These are phyloP conservation scores for Galago senegalensis DNA, from an alignment of 2,797 vertebrate genomes.

Conservation along the genomic window DNA sequence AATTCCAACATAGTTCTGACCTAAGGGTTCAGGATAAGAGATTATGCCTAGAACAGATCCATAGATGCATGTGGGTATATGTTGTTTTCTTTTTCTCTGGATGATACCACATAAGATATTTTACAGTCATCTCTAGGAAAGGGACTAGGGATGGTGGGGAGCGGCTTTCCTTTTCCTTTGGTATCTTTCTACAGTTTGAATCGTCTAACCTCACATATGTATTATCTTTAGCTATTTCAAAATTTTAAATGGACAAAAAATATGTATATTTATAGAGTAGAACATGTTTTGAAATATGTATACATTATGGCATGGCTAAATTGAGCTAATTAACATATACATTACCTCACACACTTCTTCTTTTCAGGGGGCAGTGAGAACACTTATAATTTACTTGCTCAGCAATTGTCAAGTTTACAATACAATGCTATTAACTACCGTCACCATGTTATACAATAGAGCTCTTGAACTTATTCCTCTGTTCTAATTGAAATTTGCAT, in stretches of 20 bases:
- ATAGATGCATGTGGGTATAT: neutral
- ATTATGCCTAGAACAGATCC: neutral
- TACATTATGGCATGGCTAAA: neutral
- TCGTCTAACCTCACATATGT: slow-evolving; percentile 8
- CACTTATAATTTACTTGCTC: neutral
- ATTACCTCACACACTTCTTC: neutral
- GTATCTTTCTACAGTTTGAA: neutral
- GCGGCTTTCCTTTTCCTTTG: slow-evolving; percentile 35
- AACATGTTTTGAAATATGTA: neutral
- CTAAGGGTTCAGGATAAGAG: slow-evolving; percentile 7
- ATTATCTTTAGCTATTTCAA: neutral
- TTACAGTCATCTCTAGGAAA: neutral
- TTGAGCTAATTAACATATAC: neutral
- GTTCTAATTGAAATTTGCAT: neutral
- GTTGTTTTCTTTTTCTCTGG: neutral
- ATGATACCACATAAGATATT: neutral
- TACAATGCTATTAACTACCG: neutral
- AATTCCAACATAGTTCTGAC: slow-evolving; percentile 27
- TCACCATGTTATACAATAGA: neutral
- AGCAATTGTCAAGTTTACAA: neutral
- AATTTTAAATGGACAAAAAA: neutral
- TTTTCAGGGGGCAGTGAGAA: neutral
- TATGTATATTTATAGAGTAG: neutral
- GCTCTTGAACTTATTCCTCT: neutral
- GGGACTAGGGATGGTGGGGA: neutral